Conservation (phyloP, 2,113 vertebrate species). For the Spea multiplicata region DNA sequence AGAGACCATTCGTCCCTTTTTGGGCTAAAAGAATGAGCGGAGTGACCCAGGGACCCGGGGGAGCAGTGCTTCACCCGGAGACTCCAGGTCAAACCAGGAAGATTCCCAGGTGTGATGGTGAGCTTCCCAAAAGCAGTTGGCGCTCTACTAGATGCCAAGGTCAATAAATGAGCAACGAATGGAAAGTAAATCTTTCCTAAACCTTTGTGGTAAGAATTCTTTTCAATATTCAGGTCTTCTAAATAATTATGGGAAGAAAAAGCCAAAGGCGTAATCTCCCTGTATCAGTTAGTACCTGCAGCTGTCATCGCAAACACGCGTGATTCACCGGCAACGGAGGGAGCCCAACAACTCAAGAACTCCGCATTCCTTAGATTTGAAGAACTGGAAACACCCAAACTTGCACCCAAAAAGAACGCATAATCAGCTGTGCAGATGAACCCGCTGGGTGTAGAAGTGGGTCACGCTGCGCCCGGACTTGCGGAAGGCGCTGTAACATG, state of each 20-base stretch:
- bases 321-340: constrained; percentile 9
- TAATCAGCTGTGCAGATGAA: constrained; percentile 10
- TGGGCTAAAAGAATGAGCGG: too few relatives aligned
- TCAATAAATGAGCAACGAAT: too few relatives aligned
- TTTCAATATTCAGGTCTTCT: too few relatives aligned
- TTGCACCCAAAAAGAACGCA: neutral
- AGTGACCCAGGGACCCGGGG: too few relatives aligned
- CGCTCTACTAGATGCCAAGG: too few relatives aligned
- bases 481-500: neutral
- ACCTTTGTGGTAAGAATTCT: too few relatives aligned
- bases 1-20: too few relatives aligned
- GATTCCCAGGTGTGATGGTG: too few relatives aligned
- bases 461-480: neutral
- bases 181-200: too few relatives aligned
- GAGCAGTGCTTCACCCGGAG: too few relatives aligned
- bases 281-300: constrained; percentile 46
- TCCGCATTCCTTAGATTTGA: constrained; percentile 15
- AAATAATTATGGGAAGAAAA: neutral
- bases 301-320: constrained; percentile 12
- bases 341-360: neutral
- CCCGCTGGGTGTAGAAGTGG: neutral
- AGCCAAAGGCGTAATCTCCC: constrained; percentile 23
- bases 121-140: too few relatives aligned
- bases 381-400: constrained; percentile 30
- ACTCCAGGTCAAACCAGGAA: too few relatives aligned